phyloP scores from a whole-genome alignment of 2,797 vertebrate species.

The Crax fasciolata region DNA sequence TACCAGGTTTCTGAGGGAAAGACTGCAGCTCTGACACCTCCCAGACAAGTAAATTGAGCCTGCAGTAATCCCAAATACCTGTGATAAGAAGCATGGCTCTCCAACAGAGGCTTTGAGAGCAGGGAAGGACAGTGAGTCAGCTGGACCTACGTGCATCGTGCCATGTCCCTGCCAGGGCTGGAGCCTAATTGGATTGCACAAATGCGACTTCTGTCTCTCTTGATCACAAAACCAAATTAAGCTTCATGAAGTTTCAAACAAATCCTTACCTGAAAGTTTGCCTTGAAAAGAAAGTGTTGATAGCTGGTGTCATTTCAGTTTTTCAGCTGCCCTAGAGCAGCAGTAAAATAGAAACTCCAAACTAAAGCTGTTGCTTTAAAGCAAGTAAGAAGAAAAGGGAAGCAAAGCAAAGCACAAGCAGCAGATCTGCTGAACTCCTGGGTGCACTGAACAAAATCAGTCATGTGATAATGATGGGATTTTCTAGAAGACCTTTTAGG shows the following conservation, averaged over 20 bases:
- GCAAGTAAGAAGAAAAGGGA: neutral
- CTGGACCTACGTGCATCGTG: neutral
- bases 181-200: slow-evolving; percentile 57
- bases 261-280: neutral
- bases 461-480: slow-evolving; percentile 62
- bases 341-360: neutral
- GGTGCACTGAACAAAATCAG: slow-evolving; percentile 56
- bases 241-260: neutral
- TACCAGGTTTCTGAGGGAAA: neutral
- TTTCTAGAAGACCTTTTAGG: slow-evolving; percentile 72
- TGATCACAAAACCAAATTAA: slow-evolving; percentile 52
- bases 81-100: neutral
- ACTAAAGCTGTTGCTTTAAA: neutral
- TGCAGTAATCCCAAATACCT: slow-evolving; percentile 19
- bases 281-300: neutral
- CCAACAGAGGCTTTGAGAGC: neutral
- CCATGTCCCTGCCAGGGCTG: slow-evolving; percentile 5
- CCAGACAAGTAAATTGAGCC: neutral
- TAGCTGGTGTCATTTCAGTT: neutral
- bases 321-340: neutral
- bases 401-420: neutral
- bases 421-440: slow-evolving; percentile 44
- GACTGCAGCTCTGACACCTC: neutral
- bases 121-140: neutral
- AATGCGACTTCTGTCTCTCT: slow-evolving; percentile 23